Conservation (phyloP, 2,888 invertebrate species). For the Hymenopus coronatus region DNA sequence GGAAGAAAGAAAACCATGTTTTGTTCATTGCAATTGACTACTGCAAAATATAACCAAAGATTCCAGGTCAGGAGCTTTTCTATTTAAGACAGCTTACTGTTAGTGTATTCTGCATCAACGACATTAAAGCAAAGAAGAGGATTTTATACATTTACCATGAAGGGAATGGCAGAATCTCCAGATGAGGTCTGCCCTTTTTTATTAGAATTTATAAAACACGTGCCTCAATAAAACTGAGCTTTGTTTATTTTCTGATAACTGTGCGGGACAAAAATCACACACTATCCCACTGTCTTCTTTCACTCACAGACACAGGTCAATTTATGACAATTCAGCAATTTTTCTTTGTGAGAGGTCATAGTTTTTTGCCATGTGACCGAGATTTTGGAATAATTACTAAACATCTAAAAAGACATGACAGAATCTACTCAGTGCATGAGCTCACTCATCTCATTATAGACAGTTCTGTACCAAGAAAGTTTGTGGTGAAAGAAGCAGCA, state of each 20-base stretch:
- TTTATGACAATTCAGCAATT: conserved; percentile 9
- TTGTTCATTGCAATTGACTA: neutral
- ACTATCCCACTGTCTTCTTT: conserved; percentile 1
- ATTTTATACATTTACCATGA: conserved; percentile 25
- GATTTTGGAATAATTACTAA: conserved; percentile 27
- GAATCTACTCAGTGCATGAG: conserved; percentile 6
- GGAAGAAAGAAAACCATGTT: neutral
- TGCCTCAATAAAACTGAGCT: neutral
- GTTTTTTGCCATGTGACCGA: neutral
- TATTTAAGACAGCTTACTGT: conserved; percentile 28
- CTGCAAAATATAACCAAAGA: neutral
- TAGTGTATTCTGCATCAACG: conserved; percentile 23
- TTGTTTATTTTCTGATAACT: conserved; percentile 26
- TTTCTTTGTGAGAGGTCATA: neutral
- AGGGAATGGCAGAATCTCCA: conserved; percentile 24
- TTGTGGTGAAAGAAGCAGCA: neutral
- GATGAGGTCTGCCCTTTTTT: conserved; percentile 26
- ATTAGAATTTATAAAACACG: neutral
- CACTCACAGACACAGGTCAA: conserved; percentile 15
- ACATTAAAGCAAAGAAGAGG: conserved; percentile 19
- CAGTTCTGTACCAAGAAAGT: neutral
- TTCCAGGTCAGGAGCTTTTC: conserved; percentile 25
- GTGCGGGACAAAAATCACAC: conserved; percentile 25
- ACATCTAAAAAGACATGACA: neutral
- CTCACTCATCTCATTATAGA: neutral